Evolutionary conservation across 2,888 invertebrate genomes (phyloP).

Genomic region (Timema cristinae): DNA sequence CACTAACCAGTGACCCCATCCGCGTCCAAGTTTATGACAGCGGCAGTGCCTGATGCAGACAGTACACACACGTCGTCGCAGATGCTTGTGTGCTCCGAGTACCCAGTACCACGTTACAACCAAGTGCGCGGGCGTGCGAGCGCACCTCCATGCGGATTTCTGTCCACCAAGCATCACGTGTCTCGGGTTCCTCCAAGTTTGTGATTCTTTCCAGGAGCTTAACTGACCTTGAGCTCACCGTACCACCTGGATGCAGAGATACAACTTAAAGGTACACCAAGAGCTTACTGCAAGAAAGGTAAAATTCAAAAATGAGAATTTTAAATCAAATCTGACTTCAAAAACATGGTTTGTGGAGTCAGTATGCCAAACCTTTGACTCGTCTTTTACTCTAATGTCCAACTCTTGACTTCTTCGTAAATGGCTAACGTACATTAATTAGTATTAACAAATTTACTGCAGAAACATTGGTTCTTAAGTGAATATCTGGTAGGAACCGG

Average conservation of each 20-base stretch:
- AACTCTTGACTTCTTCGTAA: no score
- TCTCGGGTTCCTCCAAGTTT: constrained; percentile 84
- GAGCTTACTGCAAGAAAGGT: background rate
- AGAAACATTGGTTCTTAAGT: no score
- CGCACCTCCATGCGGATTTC: constrained; percentile 93
- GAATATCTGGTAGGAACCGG: no score
- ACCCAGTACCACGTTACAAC: constrained; percentile 95
- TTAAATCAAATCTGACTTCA: background rate
- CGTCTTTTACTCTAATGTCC: no score
- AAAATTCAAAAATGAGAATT: background rate
- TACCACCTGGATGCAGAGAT: constrained; percentile 56
- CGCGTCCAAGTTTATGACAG: constrained; percentile 62
- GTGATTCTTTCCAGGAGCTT: constrained; percentile 77
- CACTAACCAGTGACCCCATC: background rate
- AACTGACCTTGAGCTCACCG: constrained; percentile 78
- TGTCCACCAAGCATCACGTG: constrained; percentile 95
- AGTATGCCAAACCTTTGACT: constrained; percentile 7
- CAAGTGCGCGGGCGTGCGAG: constrained; percentile 86
- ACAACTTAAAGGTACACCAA: no score
- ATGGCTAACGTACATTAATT: no score
- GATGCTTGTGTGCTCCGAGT: constrained; percentile 87
- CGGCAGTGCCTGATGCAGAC: constrained; percentile 92
- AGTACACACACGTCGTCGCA: constrained; percentile 94
- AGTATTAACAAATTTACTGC: no score
- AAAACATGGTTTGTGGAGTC: constrained; percentile 40